phyloP scores from a whole-genome alignment of 2,113 vertebrate genomes.

The Colaptes auratus region DNA sequence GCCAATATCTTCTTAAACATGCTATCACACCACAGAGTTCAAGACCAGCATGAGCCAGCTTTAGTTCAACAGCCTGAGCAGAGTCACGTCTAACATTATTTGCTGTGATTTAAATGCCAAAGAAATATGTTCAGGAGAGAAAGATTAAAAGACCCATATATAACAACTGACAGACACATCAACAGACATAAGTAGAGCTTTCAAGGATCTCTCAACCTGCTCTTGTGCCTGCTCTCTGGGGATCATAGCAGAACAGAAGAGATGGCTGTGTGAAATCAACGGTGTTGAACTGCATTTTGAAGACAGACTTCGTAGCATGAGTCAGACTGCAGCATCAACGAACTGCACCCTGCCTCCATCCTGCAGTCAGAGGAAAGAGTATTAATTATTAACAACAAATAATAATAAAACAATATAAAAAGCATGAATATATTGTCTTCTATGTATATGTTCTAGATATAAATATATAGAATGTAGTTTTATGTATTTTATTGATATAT shows the following conservation, averaged over 20 bases:
- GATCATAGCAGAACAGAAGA: background rate
- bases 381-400: background rate
- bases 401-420: background rate
- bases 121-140: background rate
- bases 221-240: fast-evolving
- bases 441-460: background rate
- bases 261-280: background rate
- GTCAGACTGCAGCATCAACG: background rate
- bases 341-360: background rate
- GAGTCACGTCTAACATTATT: background rate
- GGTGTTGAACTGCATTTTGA: background rate
- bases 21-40: fast-evolving
- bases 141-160: background rate
- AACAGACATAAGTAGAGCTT: background rate
- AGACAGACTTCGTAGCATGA: background rate
- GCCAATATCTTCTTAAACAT: background rate
- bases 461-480: background rate
- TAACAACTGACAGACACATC: background rate
- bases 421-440: background rate
- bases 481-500: background rate
- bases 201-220: background rate
- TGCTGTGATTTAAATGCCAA: background rate
- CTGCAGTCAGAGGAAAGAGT: background rate
- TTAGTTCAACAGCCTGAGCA: background rate
- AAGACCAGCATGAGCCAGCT: background rate